A percentile compares a stretch with the other conserved stretches of the same genome.
These are phyloP conservation scores for Brienomyrus longianalis DNA, from an alignment of 2,113 vertebrate genomes.

Conservation along the genomic window DNA sequence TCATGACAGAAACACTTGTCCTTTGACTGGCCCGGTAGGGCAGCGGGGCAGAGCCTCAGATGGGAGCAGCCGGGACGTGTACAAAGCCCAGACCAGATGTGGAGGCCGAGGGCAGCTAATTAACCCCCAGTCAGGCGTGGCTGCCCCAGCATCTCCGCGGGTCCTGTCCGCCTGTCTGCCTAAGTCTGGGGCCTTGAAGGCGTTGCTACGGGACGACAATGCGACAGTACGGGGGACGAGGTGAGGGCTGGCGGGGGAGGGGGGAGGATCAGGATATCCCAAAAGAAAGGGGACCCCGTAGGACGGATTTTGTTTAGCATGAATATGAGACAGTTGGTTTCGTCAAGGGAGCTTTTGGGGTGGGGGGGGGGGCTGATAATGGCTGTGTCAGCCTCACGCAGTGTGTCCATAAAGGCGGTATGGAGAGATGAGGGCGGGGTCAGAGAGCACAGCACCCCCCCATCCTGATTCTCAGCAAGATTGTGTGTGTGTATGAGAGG, in stretches of 20 bases:
- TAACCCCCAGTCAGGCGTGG: constrained; percentile 12
- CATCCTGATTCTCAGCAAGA: not conserved
- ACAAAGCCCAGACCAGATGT: not conserved
- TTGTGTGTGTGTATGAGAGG: not conserved
- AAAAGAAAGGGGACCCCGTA: not conserved
- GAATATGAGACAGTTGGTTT: not conserved
- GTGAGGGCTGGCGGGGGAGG: not conserved
- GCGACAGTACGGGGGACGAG: not conserved
- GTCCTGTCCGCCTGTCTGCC: not conserved
- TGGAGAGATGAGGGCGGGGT: constrained; percentile 12
- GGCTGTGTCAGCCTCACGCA: constrained; percentile 40
- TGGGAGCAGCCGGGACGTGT: not conserved
- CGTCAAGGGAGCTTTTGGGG: not conserved
- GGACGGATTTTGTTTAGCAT: not conserved
- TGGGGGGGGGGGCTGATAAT: constrained; percentile 29
- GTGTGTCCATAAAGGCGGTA: constrained; percentile 34
- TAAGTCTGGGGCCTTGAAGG: not conserved
- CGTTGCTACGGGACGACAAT: not conserved
- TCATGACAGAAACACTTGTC: constrained; percentile 6
- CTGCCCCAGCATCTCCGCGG: constrained; percentile 1
- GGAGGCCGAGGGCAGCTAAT: not conserved
- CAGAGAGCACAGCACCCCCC: not conserved
- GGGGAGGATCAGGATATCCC: not conserved
- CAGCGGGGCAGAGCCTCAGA: not conserved
- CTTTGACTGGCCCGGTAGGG: not conserved